These are phyloP conservation scores for Lates calcarifer DNA, from an alignment of 2,113 vertebrate species.

Conservation along the genomic window DNA sequence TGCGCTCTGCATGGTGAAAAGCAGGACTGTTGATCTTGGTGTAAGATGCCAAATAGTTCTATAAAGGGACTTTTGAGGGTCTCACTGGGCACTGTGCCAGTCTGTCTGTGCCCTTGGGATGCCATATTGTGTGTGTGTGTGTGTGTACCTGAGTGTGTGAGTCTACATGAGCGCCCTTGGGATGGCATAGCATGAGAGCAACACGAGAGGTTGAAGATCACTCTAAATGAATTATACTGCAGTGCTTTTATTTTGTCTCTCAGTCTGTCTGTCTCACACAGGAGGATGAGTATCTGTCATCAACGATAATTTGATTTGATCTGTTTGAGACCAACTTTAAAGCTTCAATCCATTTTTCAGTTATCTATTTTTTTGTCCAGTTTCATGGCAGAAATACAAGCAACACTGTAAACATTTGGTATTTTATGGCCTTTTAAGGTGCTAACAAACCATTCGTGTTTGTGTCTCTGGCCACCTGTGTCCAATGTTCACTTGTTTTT, in stretches of 20 bases:
- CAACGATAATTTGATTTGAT: background rate
- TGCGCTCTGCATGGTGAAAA: conserved; percentile 54
- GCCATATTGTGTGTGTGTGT: conserved; percentile 43
- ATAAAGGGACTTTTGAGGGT: conserved; percentile 82
- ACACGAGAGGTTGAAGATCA: conserved; percentile 30
- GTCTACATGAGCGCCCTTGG: background rate
- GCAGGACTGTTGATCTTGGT: conserved; percentile 76
- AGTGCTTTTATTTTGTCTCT: conserved; percentile 47
- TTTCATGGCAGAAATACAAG: background rate
- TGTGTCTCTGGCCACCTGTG: no score
- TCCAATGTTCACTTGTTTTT: no score
- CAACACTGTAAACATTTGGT: background rate
- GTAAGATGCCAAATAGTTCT: conserved; percentile 73
- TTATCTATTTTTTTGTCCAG: background rate
- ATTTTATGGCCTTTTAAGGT: background rate
- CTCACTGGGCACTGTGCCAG: conserved; percentile 63
- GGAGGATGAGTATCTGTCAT: background rate
- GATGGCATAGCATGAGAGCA: conserved; percentile 38
- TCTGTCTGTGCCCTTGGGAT: conserved; percentile 62
- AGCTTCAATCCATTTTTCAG: background rate
- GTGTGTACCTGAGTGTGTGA: conserved; percentile 27
- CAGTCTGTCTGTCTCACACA: background rate
- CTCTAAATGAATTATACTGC: conserved; percentile 43
- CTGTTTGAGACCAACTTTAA: no score
- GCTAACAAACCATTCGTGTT: background rate